A percentile compares a stretch with the other conserved stretches of the same genome.
Conservation (phyloP, 2,797 vertebrate species). For the Numenius phaeopus region DNA sequence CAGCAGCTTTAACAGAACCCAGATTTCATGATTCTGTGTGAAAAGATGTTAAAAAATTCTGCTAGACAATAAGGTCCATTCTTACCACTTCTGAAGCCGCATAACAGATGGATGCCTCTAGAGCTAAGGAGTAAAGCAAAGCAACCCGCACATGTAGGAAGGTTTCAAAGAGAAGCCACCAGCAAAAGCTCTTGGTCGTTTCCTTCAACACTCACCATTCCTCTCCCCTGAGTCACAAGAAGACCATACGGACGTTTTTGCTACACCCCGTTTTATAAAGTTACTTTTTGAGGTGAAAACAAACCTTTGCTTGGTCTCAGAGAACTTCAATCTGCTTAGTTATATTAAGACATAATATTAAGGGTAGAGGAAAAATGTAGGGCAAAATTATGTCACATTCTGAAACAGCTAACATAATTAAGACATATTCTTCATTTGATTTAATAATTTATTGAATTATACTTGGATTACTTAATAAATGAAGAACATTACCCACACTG, state of each 20-base stretch:
- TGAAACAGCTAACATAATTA: conserved; percentile 15
- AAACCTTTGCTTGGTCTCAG: background rate
- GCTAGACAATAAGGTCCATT: background rate
- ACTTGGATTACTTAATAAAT: conserved; percentile 30
- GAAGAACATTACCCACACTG: background rate
- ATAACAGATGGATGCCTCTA: background rate
- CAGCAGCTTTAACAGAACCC: background rate
- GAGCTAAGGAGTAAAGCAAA: background rate
- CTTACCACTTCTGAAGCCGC: background rate
- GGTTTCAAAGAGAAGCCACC: background rate
- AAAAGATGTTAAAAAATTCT: background rate
- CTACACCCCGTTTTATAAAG: background rate
- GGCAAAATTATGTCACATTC: background rate
- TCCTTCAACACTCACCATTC: background rate
- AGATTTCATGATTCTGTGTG: background rate
- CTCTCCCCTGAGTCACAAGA: background rate
- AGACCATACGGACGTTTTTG: background rate
- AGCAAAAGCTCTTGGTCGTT: background rate
- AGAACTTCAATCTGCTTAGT: background rate
- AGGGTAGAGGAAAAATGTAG: background rate
- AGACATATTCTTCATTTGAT: background rate
- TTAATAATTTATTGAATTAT: conserved; percentile 21
- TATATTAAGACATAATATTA: background rate
- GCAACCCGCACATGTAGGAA: fast-evolving
- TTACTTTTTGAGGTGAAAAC: background rate